phyloP scores from a whole-genome alignment of 2,113 vertebrate genomes.

The Alosa alosa region DNA sequence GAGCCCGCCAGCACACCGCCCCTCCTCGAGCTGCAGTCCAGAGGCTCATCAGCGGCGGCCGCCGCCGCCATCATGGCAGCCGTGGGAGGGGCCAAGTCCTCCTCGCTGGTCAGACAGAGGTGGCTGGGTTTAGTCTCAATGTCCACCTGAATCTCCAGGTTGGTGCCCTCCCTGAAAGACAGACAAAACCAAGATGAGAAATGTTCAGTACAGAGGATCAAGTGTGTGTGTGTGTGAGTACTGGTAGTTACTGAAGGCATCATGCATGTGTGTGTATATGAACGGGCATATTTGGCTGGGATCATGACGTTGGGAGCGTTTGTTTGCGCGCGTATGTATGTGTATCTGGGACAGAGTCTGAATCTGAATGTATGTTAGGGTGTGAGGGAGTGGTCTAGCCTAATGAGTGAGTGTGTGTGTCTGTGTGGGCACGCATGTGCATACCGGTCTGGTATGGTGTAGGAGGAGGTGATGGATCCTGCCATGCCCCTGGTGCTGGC shows the following conservation, averaged over 20 bases:
- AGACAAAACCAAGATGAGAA: not conserved
- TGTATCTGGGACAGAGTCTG: not conserved
- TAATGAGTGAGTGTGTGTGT: not conserved
- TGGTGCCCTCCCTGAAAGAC: constrained; percentile 88
- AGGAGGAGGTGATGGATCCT: constrained; percentile 98
- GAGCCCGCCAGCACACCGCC: constrained; percentile 67
- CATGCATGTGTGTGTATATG: too few relatives aligned
- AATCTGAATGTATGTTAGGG: not conserved
- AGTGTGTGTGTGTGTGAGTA: not conserved
- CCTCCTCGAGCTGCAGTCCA: constrained; percentile 75
- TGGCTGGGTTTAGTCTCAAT: constrained; percentile 97
- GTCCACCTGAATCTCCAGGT: constrained; percentile 99
- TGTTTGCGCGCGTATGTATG: too few relatives aligned
- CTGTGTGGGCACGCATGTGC: constrained; percentile 23
- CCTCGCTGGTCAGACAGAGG: constrained; percentile 90
- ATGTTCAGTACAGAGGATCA: too few relatives aligned
- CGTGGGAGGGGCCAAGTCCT: constrained; percentile 84
- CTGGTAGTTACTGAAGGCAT: too few relatives aligned
- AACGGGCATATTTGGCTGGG: too few relatives aligned
- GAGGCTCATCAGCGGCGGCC: constrained; percentile 68
- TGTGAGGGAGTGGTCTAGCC: not conserved
- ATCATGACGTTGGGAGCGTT: too few relatives aligned
- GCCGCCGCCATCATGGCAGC: constrained; percentile 52
- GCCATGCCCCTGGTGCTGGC: constrained; percentile 98
- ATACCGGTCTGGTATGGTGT: constrained; percentile 96